These are phyloP conservation scores for Papilio machaon DNA, from an alignment of 1,140 invertebrate genomes.

Conservation along the genomic window DNA sequence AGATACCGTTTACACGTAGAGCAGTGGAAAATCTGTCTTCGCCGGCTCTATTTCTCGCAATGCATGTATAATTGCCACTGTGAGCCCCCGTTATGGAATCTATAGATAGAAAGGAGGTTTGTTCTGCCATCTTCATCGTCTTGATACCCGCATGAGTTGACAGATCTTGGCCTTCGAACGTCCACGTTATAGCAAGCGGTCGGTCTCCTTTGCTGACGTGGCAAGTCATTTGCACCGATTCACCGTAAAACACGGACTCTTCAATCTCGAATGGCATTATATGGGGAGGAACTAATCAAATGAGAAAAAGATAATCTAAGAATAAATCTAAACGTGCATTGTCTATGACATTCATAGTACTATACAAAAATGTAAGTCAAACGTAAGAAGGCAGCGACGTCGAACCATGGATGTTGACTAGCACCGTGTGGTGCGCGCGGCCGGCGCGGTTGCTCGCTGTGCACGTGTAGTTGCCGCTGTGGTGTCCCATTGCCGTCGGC, in stretches of 20 bases:
- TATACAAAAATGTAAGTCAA: conserved; percentile 44
- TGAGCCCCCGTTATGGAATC: conserved; percentile 84
- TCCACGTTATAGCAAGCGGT: conserved; percentile 88
- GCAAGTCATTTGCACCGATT: conserved; percentile 88
- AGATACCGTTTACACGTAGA: conserved; percentile 85
- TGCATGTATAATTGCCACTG: conserved; percentile 86
- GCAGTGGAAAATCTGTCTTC: conserved; percentile 82
- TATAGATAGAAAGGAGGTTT: conserved; percentile 86
- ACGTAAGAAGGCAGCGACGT: conserved; percentile 49
- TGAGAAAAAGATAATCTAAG: conserved; percentile 66
- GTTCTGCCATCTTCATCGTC: conserved; percentile 84
- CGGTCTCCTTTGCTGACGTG: conserved; percentile 88
- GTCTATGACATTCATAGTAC: conserved; percentile 57
- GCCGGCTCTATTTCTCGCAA: conserved; percentile 86
- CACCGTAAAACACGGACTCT: conserved; percentile 86
- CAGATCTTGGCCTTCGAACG: conserved; percentile 84
- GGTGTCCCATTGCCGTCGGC: conserved; percentile 87
- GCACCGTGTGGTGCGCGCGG: conserved; percentile 85
- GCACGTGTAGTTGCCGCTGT: conserved; percentile 91
- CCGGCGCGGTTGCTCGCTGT: conserved; percentile 89
- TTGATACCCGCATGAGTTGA: conserved; percentile 78
- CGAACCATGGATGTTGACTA: conserved; percentile 89
- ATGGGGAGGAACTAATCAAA: conserved; percentile 86
- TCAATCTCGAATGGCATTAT: conserved; percentile 87
- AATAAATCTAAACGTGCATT: conserved; percentile 81